Conservation (phyloP, 2,797 vertebrate species). For the Sebastes steindachneri region DNA sequence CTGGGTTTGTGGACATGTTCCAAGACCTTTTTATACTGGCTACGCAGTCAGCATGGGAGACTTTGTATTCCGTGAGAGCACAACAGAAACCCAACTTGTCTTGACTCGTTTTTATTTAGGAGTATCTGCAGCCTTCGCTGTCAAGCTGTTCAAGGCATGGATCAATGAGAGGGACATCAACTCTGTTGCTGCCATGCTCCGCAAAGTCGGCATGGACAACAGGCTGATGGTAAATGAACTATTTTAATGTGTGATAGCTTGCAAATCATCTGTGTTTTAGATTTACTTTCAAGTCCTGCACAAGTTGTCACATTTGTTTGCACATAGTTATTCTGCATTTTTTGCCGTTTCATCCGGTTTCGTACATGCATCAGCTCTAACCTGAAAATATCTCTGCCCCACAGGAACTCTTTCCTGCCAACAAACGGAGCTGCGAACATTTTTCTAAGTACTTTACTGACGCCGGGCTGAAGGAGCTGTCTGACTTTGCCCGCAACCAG, state of each 20-base stretch:
- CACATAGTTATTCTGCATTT: not conserved
- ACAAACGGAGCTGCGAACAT: conserved; percentile 96
- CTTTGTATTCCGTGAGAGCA: not conserved
- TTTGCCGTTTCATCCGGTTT: too few relatives aligned
- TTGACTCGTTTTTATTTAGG: conserved; percentile 74
- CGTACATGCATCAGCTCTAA: not conserved
- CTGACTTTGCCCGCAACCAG: conserved; percentile 95
- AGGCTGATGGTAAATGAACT: conserved; percentile 88
- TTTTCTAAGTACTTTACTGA: conserved; percentile 98
- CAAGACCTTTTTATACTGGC: not conserved
- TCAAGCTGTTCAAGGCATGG: conserved; percentile 98
- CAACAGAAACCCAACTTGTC: not conserved
- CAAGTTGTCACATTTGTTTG: not conserved
- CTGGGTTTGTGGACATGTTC: not conserved
- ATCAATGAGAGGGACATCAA: conserved; percentile 98
- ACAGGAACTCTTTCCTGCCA: conserved; percentile 97
- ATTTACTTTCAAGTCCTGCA: not conserved
- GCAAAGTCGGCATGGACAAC: conserved; percentile 98
- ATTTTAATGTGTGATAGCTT: not conserved
- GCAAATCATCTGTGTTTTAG: not conserved
- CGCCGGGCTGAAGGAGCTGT: conserved; percentile 94
- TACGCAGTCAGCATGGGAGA: not conserved
- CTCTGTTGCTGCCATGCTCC: conserved; percentile 92
- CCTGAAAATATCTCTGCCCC: not conserved
- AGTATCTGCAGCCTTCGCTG: conserved; percentile 95